Conservation (phyloP, 1,140 invertebrate species). For the Drosophila auraria region DNA sequence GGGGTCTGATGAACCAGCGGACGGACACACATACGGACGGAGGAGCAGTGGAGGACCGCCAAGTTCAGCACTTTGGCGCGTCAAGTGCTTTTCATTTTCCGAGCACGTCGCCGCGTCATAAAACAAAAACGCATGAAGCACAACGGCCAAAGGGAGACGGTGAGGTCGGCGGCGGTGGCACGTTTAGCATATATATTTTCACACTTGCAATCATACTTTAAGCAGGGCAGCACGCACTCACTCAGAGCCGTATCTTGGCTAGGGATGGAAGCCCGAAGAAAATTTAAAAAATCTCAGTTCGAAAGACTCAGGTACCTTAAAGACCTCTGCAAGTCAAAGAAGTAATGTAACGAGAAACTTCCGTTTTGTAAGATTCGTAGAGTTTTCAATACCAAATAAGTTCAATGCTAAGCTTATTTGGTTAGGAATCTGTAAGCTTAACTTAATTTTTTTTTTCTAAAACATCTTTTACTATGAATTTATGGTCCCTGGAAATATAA, state of each 20-base stretch:
- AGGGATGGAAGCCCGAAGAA: slow-evolving; percentile 49
- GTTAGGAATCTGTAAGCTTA: no score
- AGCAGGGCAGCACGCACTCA: slow-evolving; percentile 57
- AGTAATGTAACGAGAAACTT: no score
- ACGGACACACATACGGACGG: slow-evolving; percentile 5
- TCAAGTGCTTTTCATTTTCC: slow-evolving; percentile 82
- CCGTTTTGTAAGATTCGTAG: no score
- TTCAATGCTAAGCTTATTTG: no score
- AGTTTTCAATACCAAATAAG: no score
- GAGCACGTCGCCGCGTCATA: slow-evolving; percentile 79
- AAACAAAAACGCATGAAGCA: slow-evolving; percentile 73
- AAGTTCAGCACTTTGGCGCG: slow-evolving; percentile 79
- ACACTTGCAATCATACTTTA: slow-evolving; percentile 83
- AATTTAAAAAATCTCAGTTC: slow-evolving; percentile 6
- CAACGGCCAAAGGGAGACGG: slow-evolving; percentile 36
- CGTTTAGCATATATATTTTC: slow-evolving; percentile 83
- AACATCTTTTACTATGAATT: no score
- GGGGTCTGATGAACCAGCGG: slow-evolving; percentile 23
- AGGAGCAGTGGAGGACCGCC: slow-evolving; percentile 48
- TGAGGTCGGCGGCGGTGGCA: slow-evolving; percentile 43
- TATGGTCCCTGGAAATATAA: no score
- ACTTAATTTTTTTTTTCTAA: no score
- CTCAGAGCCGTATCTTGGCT: slow-evolving; percentile 12
- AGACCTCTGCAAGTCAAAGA: no score
- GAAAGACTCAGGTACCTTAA: not conserved